These are phyloP conservation scores for Acanthosoma haemorrhoidale DNA, from an alignment of 2,888 invertebrate genomes.

Conservation along the genomic window DNA sequence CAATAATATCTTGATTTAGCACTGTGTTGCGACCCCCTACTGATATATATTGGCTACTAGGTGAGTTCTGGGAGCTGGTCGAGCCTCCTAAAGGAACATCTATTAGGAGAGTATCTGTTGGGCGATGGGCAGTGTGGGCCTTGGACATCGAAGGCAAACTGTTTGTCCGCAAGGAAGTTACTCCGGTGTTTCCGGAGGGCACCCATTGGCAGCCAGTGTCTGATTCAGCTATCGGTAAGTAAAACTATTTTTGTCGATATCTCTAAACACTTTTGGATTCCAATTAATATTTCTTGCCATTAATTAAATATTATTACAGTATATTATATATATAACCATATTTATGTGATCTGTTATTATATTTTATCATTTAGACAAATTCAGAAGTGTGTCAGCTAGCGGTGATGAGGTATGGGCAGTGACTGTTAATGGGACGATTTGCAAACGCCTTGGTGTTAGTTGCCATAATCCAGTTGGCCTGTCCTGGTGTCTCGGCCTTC, in stretches of 20 bases:
- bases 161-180: constrained; percentile 72
- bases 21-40: background rate
- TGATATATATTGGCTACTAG: constrained; percentile 43
- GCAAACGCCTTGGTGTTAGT: constrained; percentile 69
- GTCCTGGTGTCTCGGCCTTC: constrained; percentile 70
- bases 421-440: constrained; percentile 62
- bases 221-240: constrained; percentile 42
- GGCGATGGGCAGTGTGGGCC: constrained; percentile 71
- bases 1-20: background rate
- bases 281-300: background rate
- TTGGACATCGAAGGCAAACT: constrained; percentile 66
- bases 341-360: background rate
- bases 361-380: constrained; percentile 19
- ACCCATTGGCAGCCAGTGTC: constrained; percentile 73
- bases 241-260: background rate
- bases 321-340: background rate
- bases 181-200: constrained; percentile 70
- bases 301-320: background rate
- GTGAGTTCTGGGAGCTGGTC: constrained; percentile 71
- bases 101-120: constrained; percentile 70
- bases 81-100: constrained; percentile 62
- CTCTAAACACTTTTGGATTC: background rate
- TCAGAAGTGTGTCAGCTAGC: constrained; percentile 62
- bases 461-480: constrained; percentile 65
- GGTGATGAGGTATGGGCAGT: constrained; percentile 70